Base-by-base conservation (phyloP, 2,888 invertebrate species). In the Macrophya annulata region DNA sequence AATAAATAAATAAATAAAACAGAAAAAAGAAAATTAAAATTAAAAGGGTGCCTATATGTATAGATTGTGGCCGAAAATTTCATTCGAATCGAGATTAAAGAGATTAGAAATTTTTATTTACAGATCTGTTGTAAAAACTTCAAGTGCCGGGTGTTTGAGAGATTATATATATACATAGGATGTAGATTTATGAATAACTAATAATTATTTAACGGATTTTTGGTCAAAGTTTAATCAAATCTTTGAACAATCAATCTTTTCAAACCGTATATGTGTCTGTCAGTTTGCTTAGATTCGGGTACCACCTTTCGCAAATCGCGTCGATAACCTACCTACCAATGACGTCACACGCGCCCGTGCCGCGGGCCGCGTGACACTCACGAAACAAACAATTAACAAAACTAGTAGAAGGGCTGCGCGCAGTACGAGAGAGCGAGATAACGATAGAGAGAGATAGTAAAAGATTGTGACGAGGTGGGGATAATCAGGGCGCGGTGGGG, bases 361-460 rank as follows among this genome's bases (percentile, higher is more conserved):
- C 62, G 25, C 25, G 21, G 25, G 68, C 37, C 68, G 37, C 68
- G 68, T 68, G 45, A 84, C 84, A 51, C 48, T 37, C 37, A 55
- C 21, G 71, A 48, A 84, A 25, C 43, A 48, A 45, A 37, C 21
- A 72, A 84, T 51, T 84, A n/a, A 51, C 37, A 10, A 71, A 31
- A 68, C 55, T 55, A 55, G 55, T 55, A 55, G 55, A 55, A 55
- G n/a, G 51, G n/a, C 55, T n/a, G n/a, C 5, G 8, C 55, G 55
- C 55, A 6, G n/a, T 31, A 31, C 31, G 17, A 55, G n/a, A 55
- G 55, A n/a, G 2, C 17, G 17, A 51, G 6, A 55, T 6, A 55
- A n/a, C n/a, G n/a, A n/a, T n/a, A 8, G 17, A n/a, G 4, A 5
- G 5, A 5, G 8, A 55, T n/a, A 55, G n/a, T n/a, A 8, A n/a